phyloP scores from a whole-genome alignment of 2,888 invertebrate genomes.

The Trichogramma dendrolimi region DNA sequence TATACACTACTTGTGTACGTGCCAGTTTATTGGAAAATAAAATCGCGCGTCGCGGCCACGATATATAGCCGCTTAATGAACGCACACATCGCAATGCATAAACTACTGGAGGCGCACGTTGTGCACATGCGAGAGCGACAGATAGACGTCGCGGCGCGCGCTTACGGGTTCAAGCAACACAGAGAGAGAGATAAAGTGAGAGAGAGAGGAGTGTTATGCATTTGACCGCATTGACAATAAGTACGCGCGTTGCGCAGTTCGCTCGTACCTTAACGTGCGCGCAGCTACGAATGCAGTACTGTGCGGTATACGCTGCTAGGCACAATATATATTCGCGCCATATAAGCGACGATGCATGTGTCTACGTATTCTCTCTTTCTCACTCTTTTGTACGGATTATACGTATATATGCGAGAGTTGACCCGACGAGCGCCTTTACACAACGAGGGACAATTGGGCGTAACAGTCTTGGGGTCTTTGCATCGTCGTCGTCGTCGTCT shows the following conservation, averaged over 20 bases:
- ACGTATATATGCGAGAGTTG: constrained; percentile 31
- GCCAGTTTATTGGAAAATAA: too few species aligned
- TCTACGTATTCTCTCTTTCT: constrained; percentile 39
- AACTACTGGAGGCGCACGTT: too few species aligned
- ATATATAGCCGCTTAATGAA: too few species aligned
- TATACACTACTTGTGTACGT: too few species aligned
- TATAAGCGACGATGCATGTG: not conserved
- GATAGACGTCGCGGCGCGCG: not conserved
- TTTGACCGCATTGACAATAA: too few species aligned
- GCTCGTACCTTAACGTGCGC: not conserved
- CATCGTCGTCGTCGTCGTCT: too few species aligned
- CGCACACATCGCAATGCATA: too few species aligned
- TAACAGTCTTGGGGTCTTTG: constrained; percentile 42
- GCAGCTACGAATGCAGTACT: too few species aligned
- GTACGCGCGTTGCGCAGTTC: not conserved
- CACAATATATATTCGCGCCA: too few species aligned
- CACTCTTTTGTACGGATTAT: constrained; percentile 30
- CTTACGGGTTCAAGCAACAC: not conserved
- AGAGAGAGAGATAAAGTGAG: not conserved
- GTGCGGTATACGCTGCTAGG: not conserved
- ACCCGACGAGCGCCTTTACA: constrained; percentile 40
- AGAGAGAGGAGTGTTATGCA: not conserved
- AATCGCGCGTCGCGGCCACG: too few species aligned
- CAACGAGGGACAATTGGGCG: constrained; percentile 53
- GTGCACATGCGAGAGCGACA: constrained; percentile 2